Conservation (phyloP, 1,140 invertebrate species). For the Hylaeus volcanicus region DNA sequence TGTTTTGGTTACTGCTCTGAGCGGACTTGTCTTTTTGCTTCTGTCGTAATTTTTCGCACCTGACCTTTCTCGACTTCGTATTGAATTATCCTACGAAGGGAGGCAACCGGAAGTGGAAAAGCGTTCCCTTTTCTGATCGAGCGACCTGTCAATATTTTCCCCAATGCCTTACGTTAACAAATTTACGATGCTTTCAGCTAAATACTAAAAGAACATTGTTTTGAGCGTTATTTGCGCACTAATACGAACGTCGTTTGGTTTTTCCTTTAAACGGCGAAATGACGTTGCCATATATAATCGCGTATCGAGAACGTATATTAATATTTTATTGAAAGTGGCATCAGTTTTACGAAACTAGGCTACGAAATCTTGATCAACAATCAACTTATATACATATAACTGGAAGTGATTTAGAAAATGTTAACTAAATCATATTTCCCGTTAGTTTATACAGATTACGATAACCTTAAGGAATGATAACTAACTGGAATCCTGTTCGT, state of each 20-base stretch:
- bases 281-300: neutral
- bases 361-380: no score
- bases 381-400: no score
- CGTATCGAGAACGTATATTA: neutral
- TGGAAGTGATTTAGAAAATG: neutral
- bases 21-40: conserved; percentile 57
- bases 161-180: neutral
- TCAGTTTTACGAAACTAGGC: neutral
- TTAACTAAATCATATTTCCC: neutral
- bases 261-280: neutral
- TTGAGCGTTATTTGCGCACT: neutral
- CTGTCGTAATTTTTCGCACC: conserved; percentile 30
- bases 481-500: neutral
- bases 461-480: neutral
- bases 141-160: neutral
- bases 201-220: neutral
- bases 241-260: neutral
- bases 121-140: neutral
- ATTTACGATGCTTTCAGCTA: neutral
- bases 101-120: neutral
- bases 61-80: neutral
- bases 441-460: neutral
- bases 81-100: neutral
- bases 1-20: conserved; percentile 64
- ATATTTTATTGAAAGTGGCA: neutral